Conservation (phyloP, 2,888 invertebrate species). For the Xylocampa areola region DNA sequence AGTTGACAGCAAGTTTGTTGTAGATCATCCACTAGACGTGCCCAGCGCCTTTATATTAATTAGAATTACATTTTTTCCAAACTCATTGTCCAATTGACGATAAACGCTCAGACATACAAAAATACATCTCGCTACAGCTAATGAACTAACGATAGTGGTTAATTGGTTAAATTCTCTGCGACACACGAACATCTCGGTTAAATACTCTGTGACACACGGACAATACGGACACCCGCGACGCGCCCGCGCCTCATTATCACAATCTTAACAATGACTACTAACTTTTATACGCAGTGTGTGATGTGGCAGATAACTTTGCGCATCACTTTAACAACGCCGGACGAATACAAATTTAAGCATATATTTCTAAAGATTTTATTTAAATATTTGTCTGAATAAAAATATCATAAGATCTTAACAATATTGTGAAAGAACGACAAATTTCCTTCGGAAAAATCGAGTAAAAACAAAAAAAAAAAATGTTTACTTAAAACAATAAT, state of each 20-base stretch:
- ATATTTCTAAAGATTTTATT: too few species aligned
- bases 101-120: conserved; percentile 80
- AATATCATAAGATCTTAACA: too few species aligned
- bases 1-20: not conserved
- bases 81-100: conserved; percentile 78
- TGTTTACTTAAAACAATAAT: too few species aligned
- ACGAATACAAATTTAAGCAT: too few species aligned
- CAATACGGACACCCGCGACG: conserved; percentile 7
- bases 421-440: too few species aligned
- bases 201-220: conserved; percentile 28
- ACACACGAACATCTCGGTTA: conserved; percentile 34
- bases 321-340: not conserved
- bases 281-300: conserved; percentile 45
- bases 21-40: conserved; percentile 7
- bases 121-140: conserved; percentile 85
- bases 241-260: conserved; percentile 65
- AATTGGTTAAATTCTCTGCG: conserved; percentile 66
- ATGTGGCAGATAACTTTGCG: not conserved
- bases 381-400: too few species aligned
- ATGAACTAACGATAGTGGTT: conserved; percentile 74
- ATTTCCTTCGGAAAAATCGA: too few species aligned
- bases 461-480: too few species aligned
- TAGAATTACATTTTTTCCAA: conserved; percentile 52
- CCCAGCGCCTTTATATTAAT: conserved; percentile 32
- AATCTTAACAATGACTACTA: conserved; percentile 80